Evolutionary conservation across 2,113 vertebrate species (phyloP).

Genomic region (Clarias batrachus): DNA sequence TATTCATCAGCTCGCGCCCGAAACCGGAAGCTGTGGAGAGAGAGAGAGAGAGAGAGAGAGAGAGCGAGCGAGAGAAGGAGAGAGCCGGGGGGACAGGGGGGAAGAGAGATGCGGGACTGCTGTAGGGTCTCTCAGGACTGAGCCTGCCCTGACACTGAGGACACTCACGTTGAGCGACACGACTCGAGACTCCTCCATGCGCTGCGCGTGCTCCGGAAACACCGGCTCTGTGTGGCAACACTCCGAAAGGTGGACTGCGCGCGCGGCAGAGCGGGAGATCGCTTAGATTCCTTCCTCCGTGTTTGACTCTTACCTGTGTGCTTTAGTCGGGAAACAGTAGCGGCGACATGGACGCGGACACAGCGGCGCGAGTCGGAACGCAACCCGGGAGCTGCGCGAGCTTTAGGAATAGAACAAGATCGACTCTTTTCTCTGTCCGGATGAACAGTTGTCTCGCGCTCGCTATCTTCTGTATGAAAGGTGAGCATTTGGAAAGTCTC

Average conservation of each 20-base stretch:
- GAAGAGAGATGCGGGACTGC: not conserved
- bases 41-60: constrained; percentile 25
- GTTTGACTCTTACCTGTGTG: not conserved
- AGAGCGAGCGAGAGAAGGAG: constrained; percentile 53
- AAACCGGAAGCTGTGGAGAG: constrained; percentile 34
- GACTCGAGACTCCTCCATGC: not conserved
- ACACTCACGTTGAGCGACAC: not conserved
- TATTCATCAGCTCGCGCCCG: constrained; percentile 31
- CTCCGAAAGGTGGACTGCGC: not conserved
- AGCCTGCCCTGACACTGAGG: not conserved
- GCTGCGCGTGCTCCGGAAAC: too few species aligned
- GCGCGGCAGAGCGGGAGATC: not conserved
- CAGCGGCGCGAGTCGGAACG: constrained; percentile 42
- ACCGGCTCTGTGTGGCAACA: not conserved
- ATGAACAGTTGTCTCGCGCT: constrained; percentile 43
- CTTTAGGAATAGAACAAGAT: constrained; percentile 40
- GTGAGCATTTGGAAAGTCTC: constrained; percentile 53
- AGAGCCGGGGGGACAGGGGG: constrained; percentile 44
- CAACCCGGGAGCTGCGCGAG: constrained; percentile 44
- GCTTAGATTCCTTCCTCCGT: not conserved
- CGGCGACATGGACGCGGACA: constrained; percentile 58
- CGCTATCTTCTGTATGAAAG: constrained; percentile 67
- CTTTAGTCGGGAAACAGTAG: constrained; percentile 5
- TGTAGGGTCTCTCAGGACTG: not conserved
- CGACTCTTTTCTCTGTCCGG: constrained; percentile 14